Evolutionary conservation across 2,113 vertebrate species (phyloP), one percentile per base, ranked within the genome.

Genomic region (Noturus placidus): DNA sequence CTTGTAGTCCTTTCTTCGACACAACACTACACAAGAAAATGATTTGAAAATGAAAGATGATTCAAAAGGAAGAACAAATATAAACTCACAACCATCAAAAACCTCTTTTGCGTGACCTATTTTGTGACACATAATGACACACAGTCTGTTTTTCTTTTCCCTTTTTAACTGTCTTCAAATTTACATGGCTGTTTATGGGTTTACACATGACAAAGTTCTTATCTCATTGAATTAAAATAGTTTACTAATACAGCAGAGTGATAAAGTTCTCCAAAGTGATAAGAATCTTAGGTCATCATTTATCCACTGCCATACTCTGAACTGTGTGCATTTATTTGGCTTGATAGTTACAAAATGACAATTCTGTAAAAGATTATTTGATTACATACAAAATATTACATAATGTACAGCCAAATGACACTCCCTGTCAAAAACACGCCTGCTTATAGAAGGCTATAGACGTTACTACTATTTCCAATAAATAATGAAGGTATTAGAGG

Each of bases 221-320:
- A 80, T 70, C 52, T 57, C 46, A 9, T 19, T n/a, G 25, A 50
- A 19, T 54, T 33, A 4, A 6, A 67, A n/a, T 7, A 25, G 82
- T 70, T 84, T 70, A 69, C 65, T 72, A 25, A 76, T 85, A 85
- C 83, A 76, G 83, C 69, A 61, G 42, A 13, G 30, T 87, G 76
- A 54, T 86, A 67, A 79, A 74, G 2, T 14, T 87, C 54, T 50
- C 22, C 3, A 56, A 35, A 54, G 17, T 38, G 77, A 87, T 70
- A 70, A 70, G 61, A 80, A 80, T 87, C 38, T 81, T 4, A 76
- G 15, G 33, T 70, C 50, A 57, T 27, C 38, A 19, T 86, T 77
- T 54, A 38, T 22, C 50, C 61, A 67, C 38, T 33, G 67, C 70
- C 54, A 30, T 46, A 22, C 8, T 77, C 27, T 61, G 7, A 56